Conservation (phyloP, 2,888 invertebrate species). For the Nomada goodeniana region DNA sequence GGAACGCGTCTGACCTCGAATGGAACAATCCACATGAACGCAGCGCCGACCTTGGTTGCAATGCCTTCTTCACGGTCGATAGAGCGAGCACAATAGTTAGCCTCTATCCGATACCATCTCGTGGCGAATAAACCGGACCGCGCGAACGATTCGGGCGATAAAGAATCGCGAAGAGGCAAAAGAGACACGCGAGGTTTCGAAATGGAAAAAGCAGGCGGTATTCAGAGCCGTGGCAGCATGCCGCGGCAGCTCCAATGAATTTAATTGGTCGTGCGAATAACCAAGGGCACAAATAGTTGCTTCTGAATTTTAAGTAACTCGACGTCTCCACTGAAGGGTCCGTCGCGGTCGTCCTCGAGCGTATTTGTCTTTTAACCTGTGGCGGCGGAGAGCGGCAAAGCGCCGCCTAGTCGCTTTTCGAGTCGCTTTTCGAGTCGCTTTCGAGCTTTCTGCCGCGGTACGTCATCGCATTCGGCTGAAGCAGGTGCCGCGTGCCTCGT, state of each 20-base stretch:
- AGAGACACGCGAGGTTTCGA: neutral
- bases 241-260: constrained; percentile 32
- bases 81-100: too few species aligned
- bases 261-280: constrained; percentile 28
- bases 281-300: constrained; percentile 52
- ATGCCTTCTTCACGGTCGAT: too few species aligned
- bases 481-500: constrained; percentile 22
- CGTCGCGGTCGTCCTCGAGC: constrained; percentile 48
- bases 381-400: constrained; percentile 24
- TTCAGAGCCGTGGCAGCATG: neutral
- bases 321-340: constrained; percentile 23
- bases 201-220: neutral
- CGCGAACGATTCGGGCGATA: too few species aligned
- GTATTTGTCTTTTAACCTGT: constrained; percentile 55
- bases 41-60: too few species aligned
- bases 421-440: constrained; percentile 38
- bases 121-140: too few species aligned
- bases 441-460: constrained; percentile 20
- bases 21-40: neutral
- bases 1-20: constrained; percentile 10
- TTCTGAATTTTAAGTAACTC: constrained; percentile 48
- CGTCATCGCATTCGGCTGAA: constrained; percentile 33
- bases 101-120: too few species aligned
- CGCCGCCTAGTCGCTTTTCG: constrained; percentile 35
- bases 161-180: neutral